Base-by-base conservation (phyloP, 2,797 vertebrate genomes). In the Enteromius unitaeniatus region DNA sequence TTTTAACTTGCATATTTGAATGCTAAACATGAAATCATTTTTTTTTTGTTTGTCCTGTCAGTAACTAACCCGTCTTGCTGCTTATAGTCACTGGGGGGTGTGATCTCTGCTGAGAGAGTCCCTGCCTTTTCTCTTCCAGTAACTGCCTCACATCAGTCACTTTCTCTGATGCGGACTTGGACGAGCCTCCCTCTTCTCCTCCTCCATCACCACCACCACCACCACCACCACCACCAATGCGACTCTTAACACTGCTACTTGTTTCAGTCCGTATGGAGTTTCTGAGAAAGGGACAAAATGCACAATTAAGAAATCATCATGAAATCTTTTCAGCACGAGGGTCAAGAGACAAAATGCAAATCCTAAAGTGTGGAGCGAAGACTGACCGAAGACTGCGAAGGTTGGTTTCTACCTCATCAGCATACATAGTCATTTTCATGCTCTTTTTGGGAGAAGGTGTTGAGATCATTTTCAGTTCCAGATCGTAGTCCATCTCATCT, bases 371-470 rank as follows among this genome's bases (percentile, higher is more conserved):
- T 51, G 53, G 21, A 55, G 21, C 21, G 53, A n/a, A 55, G 21
- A 45, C 92, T 92, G 89, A 99, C 98, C 98, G 93, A 82, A 99
- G 97, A 86, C 88, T 97, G 93, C 96, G 98, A 84, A 99, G 92
- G 76, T 97, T 95, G 0, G 93, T 95, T 79, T 99, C 97, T 81
- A 99, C 94, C 92, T 99, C 98, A 5, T 99, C 98, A 0, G 98
- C 98, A 76, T 99, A 99, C 98, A 99, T 99, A 0, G 98, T 99
- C 98, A 99, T 99, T 92, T 99, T 99, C 96, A 99, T 97, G 94
- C 96, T 99, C 90, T 99, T 99, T 91, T 99, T 99, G 11, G 97
- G 98, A 0, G 98, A 98, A 0, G 98, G 97, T 0, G 97, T 99
- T 5, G 98, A 99, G 82, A 99, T 99, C 98, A 99, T 99, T 92